Conservation (phyloP, 2,797 vertebrate genomes). For the Rhyacichthys aspro region DNA sequence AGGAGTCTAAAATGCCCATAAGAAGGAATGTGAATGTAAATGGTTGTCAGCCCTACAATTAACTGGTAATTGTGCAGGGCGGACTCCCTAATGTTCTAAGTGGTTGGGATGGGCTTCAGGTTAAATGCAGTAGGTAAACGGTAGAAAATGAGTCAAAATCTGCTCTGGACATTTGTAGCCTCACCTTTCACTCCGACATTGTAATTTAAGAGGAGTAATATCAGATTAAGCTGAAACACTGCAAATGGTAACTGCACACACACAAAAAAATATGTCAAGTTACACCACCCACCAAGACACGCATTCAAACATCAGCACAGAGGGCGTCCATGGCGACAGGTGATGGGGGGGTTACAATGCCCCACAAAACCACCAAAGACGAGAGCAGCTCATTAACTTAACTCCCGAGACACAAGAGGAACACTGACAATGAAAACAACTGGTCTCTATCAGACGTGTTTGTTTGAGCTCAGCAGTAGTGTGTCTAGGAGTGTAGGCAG, state of each 20-base stretch:
- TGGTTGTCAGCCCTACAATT: too few relatives aligned
- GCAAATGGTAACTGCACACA: not conserved
- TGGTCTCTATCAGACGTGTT: not conserved
- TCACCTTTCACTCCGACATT: not conserved
- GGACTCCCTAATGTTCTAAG: too few relatives aligned
- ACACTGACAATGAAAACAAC: not conserved
- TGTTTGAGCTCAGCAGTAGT: not conserved
- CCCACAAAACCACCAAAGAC: not conserved
- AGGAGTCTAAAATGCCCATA: too few relatives aligned
- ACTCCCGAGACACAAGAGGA: slow-evolving; percentile 5
- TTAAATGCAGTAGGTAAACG: too few relatives aligned
- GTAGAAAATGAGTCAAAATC: not conserved
- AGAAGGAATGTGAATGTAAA: too few relatives aligned
- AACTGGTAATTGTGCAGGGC: too few relatives aligned
- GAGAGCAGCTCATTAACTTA: slow-evolving; percentile 18
- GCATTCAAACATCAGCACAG: not conserved
- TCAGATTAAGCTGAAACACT: slow-evolving; percentile 4
- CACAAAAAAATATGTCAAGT: not conserved
- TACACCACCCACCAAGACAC: not conserved
- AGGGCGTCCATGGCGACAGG: not conserved
- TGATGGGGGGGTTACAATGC: not conserved
- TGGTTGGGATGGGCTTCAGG: too few relatives aligned
- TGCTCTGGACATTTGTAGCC: not conserved
- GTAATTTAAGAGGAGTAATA: not conserved
- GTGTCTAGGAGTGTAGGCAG: too few relatives aligned